phyloP scores from a whole-genome alignment of 2,888 invertebrate species.

The Pyrochroa serraticornis region DNA sequence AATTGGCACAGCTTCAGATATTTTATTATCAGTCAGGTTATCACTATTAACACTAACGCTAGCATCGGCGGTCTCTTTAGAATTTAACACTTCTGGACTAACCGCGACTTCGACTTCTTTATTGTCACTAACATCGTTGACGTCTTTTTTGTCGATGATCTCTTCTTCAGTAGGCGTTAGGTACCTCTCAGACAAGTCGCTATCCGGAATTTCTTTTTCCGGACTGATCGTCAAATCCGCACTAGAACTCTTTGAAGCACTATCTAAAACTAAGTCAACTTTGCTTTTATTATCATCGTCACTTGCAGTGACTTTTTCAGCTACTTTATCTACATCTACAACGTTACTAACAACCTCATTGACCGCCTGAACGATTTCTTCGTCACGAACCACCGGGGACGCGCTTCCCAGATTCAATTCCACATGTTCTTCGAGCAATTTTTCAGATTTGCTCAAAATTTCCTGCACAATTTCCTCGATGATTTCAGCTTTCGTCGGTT shows the following conservation, averaged over 20 bases:
- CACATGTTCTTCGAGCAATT: constrained; percentile 56
- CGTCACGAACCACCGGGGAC: constrained; percentile 58
- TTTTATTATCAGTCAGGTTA: constrained; percentile 40
- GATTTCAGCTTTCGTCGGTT: constrained; percentile 53
- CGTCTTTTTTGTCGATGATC: constrained; percentile 18
- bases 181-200: constrained; percentile 71
- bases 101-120: constrained; percentile 14
- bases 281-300: constrained; percentile 3
- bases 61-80: constrained; percentile 41
- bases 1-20: constrained; percentile 53
- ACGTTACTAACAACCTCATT: constrained; percentile 62
- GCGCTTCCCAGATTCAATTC: constrained; percentile 37
- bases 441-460: constrained; percentile 61
- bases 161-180: constrained; percentile 69
- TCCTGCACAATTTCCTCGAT: constrained; percentile 62
- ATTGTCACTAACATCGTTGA: constrained; percentile 13
- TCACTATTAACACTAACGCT: constrained; percentile 42
- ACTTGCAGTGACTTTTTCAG: constrained; percentile 26
- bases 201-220: constrained; percentile 68
- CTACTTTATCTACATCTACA: constrained; percentile 53
- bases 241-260: neutral
- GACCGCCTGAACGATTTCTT: constrained; percentile 62
- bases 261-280: constrained; percentile 8
- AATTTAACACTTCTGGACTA: constrained; percentile 25
- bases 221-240: constrained; percentile 47